These are phyloP conservation scores for Urocynchramus pylzowi DNA, from an alignment of 2,113 vertebrate genomes.

Conservation along the genomic window DNA sequence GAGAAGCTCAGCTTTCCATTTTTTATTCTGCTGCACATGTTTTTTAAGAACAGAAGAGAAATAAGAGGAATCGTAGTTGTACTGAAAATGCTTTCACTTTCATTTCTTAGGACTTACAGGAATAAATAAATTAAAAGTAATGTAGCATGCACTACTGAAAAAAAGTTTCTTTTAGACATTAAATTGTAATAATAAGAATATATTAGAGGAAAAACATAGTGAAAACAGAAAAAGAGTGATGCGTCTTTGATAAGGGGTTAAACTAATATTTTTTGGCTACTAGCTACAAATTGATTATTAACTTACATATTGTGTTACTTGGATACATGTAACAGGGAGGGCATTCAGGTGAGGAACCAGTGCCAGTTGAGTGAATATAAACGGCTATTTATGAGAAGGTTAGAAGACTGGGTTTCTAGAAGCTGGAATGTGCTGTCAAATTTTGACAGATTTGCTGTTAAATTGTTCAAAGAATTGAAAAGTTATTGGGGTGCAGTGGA, in stretches of 20 bases:
- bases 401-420: neutral
- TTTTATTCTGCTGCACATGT: neutral
- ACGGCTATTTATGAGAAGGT: neutral
- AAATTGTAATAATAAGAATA: neutral
- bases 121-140: neutral
- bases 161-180: neutral
- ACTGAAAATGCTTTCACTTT: neutral
- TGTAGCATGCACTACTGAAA: neutral
- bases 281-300: neutral
- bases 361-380: neutral
- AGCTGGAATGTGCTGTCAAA: neutral
- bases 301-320: neutral
- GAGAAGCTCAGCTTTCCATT: neutral
- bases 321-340: neutral
- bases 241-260: neutral
- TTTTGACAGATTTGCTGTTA: neutral
- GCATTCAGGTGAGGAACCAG: accelerated
- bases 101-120: neutral
- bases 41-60: neutral
- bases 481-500: neutral
- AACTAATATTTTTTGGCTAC: neutral
- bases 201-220: neutral
- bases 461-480: neutral
- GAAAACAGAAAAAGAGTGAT: neutral
- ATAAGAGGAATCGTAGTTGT: neutral